Evolutionary conservation across 2,888 invertebrate species (phyloP).

Genomic region (Hemaris fuciformis): DNA sequence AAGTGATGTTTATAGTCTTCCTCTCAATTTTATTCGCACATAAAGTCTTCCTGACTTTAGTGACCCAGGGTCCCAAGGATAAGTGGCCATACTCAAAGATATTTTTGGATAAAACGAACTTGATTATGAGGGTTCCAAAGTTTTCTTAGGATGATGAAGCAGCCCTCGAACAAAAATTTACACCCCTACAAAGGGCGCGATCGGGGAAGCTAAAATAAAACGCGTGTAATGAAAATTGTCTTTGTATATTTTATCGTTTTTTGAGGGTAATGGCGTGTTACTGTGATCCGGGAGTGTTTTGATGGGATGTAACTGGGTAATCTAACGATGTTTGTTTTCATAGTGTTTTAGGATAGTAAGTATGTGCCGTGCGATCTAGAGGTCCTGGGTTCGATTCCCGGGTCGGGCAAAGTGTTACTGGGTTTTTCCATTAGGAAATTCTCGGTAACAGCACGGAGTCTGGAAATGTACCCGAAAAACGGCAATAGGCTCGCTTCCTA

Average conservation of each 20-base stretch:
- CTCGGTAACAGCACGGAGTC: no score
- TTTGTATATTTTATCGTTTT: neutral
- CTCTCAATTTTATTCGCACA: neutral
- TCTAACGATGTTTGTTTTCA: neutral
- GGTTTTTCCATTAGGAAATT: no score
- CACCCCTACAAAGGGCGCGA: neutral
- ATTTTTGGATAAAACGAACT: neutral
- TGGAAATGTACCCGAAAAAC: no score
- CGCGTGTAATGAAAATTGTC: conserved; percentile 7
- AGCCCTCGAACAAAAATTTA: neutral
- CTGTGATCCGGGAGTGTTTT: neutral
- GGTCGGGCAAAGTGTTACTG: no score
- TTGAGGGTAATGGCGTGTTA: neutral
- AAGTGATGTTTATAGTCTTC: neutral
- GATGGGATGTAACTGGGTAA: neutral
- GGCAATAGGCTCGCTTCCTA: no score
- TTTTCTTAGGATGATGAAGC: conserved; percentile 8
- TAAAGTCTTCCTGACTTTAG: no score
- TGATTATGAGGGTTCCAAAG: neutral
- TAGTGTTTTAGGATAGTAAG: neutral
- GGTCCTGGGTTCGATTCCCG: no score
- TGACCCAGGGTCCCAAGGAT: neutral
- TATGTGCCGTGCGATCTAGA: neutral
- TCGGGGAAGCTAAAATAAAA: neutral
- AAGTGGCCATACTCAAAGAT: neutral